A percentile compares a stretch with the other conserved stretches of the same genome.
phyloP scores from a whole-genome alignment of 2,888 invertebrate genomes.

The Lycophotia porphyrea region DNA sequence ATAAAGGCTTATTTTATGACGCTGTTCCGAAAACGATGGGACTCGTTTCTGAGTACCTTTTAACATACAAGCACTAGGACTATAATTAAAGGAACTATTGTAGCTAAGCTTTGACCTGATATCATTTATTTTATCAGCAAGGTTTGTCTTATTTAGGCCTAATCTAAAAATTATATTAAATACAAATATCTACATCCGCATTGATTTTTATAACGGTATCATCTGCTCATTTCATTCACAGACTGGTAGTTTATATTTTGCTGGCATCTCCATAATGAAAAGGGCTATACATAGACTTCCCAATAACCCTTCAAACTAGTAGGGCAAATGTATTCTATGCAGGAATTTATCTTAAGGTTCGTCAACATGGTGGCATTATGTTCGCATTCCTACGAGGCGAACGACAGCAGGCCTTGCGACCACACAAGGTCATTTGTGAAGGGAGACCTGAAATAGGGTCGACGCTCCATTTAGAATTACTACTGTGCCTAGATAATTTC shows the following conservation, averaged over 20 bases:
- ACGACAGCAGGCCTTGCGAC: conserved; percentile 83
- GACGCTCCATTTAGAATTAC: conserved; percentile 69
- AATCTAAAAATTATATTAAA: background rate
- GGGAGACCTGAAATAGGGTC: conserved; percentile 76
- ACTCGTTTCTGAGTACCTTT: background rate
- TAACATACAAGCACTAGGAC: background rate
- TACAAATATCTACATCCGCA: background rate
- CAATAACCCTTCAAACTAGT: conserved; percentile 38
- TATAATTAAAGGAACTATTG: background rate
- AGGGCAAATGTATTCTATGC: conserved; percentile 61
- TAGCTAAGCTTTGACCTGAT: background rate
- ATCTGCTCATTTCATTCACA: background rate
- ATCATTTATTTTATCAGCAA: no score
- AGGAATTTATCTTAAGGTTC: conserved; percentile 73
- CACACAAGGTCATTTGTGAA: conserved; percentile 87
- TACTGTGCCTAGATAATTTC: conserved; percentile 31
- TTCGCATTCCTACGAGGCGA: conserved; percentile 85
- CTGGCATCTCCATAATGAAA: background rate
- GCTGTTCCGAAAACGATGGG: conserved; percentile 4
- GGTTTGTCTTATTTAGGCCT: background rate
- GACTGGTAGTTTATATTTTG: background rate
- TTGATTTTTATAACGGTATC: conserved; percentile 4
- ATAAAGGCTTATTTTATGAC: conserved; percentile 9
- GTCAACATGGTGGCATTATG: conserved; percentile 83
- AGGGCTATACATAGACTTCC: conserved; percentile 11